Evolutionary conservation across 1,140 invertebrate species (phyloP).

Genomic region (Eriosoma lanigerum): DNA sequence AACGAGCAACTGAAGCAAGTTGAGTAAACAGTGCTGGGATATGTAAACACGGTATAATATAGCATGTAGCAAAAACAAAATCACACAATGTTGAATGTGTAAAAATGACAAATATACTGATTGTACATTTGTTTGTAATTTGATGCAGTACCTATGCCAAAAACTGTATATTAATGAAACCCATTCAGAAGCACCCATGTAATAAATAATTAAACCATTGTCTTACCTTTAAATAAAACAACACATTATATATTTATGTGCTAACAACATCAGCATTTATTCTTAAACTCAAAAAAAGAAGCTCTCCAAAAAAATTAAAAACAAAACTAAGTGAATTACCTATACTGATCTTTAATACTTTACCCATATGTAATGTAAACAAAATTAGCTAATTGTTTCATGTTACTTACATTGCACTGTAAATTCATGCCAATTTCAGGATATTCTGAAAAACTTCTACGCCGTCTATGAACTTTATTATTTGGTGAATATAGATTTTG

Average conservation of each 20-base stretch:
- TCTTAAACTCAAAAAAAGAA: constrained; percentile 34
- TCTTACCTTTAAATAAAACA: constrained; percentile 41
- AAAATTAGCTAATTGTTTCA: constrained; percentile 27
- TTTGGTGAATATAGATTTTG: constrained; percentile 28
- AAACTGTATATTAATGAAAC: constrained; percentile 16
- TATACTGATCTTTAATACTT: constrained; percentile 25
- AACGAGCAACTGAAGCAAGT: background rate
- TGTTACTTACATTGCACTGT: constrained; percentile 43
- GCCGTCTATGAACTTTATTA: constrained; percentile 24
- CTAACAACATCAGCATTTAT: constrained; percentile 16
- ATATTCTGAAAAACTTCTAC: constrained; percentile 46
- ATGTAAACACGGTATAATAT: background rate
- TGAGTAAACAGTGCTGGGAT: background rate
- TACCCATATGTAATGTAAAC: constrained; percentile 33
- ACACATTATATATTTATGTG: constrained; percentile 5
- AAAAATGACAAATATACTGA: background rate
- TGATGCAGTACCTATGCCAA: constrained; percentile 35
- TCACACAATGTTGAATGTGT: background rate
- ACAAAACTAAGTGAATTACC: constrained; percentile 36
- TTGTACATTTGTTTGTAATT: background rate
- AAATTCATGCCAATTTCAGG: constrained; percentile 41
- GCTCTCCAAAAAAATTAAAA: constrained; percentile 43
- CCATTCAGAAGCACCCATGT: constrained; percentile 33
- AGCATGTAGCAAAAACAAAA: background rate
- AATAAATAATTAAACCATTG: constrained; percentile 30